phyloP scores from a whole-genome alignment of 2,797 vertebrate species.

The Hirundo rustica region DNA sequence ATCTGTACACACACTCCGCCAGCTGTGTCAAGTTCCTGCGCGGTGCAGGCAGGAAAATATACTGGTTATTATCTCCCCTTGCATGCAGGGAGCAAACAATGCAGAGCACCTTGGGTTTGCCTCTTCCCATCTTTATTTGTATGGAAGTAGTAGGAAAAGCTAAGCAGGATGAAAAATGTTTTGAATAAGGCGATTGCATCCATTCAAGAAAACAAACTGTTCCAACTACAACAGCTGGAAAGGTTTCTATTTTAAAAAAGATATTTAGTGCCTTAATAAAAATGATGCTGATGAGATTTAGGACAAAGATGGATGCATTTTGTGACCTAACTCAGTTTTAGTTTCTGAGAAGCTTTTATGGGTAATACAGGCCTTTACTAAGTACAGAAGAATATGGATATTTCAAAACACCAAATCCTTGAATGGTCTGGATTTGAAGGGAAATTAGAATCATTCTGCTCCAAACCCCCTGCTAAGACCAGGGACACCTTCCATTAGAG shows the following conservation, averaged over 20 bases:
- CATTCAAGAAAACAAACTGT: neutral
- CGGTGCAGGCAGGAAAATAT: neutral
- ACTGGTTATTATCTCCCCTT: neutral
- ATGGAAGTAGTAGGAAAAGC: neutral
- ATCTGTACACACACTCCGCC: neutral
- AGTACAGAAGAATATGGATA: neutral
- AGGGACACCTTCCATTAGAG: neutral
- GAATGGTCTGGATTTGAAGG: neutral
- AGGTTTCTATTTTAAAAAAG: neutral
- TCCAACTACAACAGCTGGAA: slow-evolving; percentile 17
- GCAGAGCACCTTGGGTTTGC: neutral
- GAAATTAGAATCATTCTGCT: neutral
- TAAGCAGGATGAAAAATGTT: neutral
- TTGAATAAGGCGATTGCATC: neutral
- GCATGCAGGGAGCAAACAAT: neutral
- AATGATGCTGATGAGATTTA: neutral
- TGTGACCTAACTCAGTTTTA: neutral
- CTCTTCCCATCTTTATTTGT: neutral
- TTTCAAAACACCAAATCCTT: neutral
- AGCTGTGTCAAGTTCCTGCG: slow-evolving; percentile 33
- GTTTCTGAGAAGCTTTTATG: neutral
- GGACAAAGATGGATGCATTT: neutral
- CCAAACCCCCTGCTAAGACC: no score
- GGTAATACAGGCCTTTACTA: neutral
- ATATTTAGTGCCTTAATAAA: neutral